Conservation (phyloP, 2,797 vertebrate genomes). For the Mustela erminea region DNA sequence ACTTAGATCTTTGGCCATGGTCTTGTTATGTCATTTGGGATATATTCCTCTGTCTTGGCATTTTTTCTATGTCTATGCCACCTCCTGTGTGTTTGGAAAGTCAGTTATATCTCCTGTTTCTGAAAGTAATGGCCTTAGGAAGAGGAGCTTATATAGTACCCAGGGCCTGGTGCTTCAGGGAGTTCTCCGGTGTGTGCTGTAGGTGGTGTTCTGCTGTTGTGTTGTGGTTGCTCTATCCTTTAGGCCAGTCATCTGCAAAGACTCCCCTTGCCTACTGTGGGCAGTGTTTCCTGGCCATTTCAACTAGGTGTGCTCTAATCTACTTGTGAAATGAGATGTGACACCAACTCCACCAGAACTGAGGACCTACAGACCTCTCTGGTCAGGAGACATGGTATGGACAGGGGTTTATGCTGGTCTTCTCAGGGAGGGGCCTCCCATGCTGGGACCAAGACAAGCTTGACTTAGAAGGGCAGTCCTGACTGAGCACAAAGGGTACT, state of each 20-base stretch:
- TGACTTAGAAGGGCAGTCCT: background rate
- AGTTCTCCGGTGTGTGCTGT: background rate
- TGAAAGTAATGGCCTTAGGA: background rate
- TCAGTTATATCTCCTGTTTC: background rate
- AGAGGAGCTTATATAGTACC: background rate
- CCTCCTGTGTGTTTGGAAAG: background rate
- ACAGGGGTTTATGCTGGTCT: background rate
- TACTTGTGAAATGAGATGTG: background rate
- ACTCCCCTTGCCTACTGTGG: background rate
- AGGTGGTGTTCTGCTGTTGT: background rate
- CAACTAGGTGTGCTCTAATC: background rate
- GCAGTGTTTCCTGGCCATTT: background rate
- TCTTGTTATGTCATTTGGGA: background rate
- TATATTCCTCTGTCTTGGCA: background rate
- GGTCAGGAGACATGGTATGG: background rate
- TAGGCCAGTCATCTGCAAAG: background rate
- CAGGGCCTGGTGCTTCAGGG: background rate
- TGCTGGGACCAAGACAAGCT: background rate
- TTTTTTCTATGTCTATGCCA: background rate
- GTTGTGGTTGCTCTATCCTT: background rate
- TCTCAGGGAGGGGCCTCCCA: background rate
- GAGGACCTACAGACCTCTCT: background rate
- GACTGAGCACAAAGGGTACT: background rate
- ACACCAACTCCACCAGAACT: background rate
- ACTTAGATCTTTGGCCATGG: background rate